Base-by-base conservation (phyloP, 2,113 vertebrate genomes). In the Lutjanus erythropterus region DNA sequence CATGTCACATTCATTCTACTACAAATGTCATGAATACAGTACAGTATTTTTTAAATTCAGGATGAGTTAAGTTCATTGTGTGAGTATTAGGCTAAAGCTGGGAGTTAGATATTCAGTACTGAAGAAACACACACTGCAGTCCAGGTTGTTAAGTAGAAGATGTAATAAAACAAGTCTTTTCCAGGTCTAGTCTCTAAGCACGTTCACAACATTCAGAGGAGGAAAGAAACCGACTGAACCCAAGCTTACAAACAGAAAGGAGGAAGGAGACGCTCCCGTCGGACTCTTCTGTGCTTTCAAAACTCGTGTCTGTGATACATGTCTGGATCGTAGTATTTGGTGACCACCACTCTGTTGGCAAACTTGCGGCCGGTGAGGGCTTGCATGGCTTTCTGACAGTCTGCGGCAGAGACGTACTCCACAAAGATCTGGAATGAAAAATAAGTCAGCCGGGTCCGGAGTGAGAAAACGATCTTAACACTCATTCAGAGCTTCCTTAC, bases 381-480 rank as follows among this genome's bases (percentile, higher is more conserved):
- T 53, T 94, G 94, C 95, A 95, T 95, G 87, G 95, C 94, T 86
- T 94, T 95, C 91, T 95, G 94, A 89, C 94, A 95, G 84, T 96
- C 95, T 10, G 90, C 90, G 31, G 94, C 85, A 12, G 95, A 95
- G 2, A 92, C 87, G 5, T 94, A 95, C 87, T 95, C 94, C 78
- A 96, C 94, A 37, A 96, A 96, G 74, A 96, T 95, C 95, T 96
- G 89, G 5, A 87, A 80, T 0, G 49, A 65, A 39, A 27, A 66
- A 44, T 10, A 3, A 0, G 39, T 37, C 10, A 33, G 31, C 9
- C 5, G 21, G 52, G 3, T 53, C 49, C 49, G 27, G 33, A 52
- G 39, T 2, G 9, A 10, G 23, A 35, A n/a, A n/a, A n/a, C n/a
- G n/a, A n/a, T n/a, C n/a, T n/a, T n/a, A n/a, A n/a, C n/a, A n/a